Base-by-base conservation (phyloP, 2,888 invertebrate genomes). In the Parnassius glacialis region DNA sequence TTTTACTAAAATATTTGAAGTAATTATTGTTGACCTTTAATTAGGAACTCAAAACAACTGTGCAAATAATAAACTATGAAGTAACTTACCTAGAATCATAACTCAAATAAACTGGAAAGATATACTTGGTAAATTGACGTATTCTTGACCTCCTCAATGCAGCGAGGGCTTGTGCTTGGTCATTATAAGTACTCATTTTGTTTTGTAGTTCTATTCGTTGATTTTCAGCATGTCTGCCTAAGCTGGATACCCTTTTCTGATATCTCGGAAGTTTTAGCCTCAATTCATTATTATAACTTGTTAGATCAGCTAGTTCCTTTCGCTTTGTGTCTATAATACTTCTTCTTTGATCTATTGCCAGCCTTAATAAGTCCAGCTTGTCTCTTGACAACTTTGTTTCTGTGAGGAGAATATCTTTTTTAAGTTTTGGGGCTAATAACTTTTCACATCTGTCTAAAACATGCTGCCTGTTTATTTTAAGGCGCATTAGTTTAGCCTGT, bases 391-490 rank as follows among this genome's bases (percentile, higher is more conserved):
- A 83, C 61, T 91, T 90, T 0, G 84, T 80, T 68, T 90, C 90
- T 2, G 87, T 88, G 12, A 85, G 57, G 43, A 92, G 68, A 48
- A 81, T 80, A 66, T 92, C 90, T 58, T 81, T 85, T 68, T 85
- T 88, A 11, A 88, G 67, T 72, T 89, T 91, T 1, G 79, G 74
- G 0, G 81, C 74, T 53, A 91, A 67, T 2, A 91, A 68, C 59
- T 83, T 85, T 62, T 90, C 89, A 69, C 94, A 94, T 73, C 92
- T 80, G 65, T 94, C 93, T 66, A 94, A 84, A 9, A 94, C 79
- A 67, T 93, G 90, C 70, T 90, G 87, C 71, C 92, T 86, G 66
- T 93, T 93, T 53, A 89, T 88, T 84, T 93, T 93, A 67, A 94
- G 73, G 67, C 93, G 87, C 69, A 92, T 83, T 63, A 94, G 80